Conservation (phyloP, 2,113 vertebrate species). For the Ardeotis arabs region DNA sequence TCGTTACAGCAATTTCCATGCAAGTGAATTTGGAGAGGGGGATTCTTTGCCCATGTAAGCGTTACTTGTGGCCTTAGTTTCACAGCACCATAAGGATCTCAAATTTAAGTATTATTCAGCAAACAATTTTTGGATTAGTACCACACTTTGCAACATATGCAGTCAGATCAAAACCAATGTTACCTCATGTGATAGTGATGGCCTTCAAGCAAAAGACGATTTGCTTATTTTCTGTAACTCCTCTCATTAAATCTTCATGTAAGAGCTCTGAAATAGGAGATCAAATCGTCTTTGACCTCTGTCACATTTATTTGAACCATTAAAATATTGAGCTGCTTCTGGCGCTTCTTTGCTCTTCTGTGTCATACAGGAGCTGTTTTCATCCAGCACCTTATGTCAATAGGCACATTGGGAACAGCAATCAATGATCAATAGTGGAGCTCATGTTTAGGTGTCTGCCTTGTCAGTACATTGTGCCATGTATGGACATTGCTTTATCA, state of each 20-base stretch:
- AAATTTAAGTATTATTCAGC: neutral
- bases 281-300: neutral
- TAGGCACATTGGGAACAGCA: neutral
- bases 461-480: neutral
- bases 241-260: neutral
- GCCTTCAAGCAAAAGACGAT: neutral
- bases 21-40: neutral
- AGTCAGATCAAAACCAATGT: neutral
- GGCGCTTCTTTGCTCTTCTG: neutral
- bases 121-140: neutral
- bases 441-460: neutral
- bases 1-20: neutral
- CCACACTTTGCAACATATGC: neutral
- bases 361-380: neutral
- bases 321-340: neutral
- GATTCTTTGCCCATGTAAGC: neutral
- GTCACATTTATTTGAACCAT: neutral
- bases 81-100: neutral
- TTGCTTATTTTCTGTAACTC: neutral
- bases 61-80: neutral
- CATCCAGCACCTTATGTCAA: neutral
- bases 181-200: neutral
- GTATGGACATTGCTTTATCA: neutral
- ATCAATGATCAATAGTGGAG: neutral
- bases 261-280: neutral